Evolutionary conservation across 2,797 vertebrate species (phyloP).

Genomic region (Pantherophis alleghaniensis): DNA sequence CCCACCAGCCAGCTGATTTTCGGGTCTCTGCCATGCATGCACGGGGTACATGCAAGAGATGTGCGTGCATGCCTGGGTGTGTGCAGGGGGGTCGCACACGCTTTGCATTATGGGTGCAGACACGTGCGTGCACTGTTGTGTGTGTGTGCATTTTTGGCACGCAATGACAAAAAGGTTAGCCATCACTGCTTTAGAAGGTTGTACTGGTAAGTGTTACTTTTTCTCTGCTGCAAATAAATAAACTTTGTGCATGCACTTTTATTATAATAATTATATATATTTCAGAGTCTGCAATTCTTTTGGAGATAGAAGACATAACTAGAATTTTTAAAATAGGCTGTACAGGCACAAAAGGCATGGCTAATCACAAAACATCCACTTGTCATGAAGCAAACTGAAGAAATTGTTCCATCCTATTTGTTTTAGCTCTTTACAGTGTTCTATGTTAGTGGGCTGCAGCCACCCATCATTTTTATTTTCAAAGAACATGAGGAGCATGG

Average conservation of each 20-base stretch:
- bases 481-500: not conserved
- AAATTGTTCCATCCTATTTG: not conserved
- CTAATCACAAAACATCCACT: not conserved
- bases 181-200: not conserved
- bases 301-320: not conserved
- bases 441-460: not conserved
- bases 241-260: not conserved
- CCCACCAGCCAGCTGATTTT: too few species aligned
- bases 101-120: too few species aligned
- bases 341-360: not conserved
- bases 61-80: too few species aligned
- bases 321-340: not conserved
- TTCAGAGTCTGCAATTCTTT: not conserved
- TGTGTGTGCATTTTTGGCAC: too few species aligned
- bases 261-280: too few species aligned
- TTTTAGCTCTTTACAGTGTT: not conserved
- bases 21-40: too few species aligned
- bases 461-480: not conserved
- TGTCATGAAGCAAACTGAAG: not conserved
- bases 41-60: too few species aligned
- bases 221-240: not conserved
- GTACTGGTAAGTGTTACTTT: not conserved
- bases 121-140: too few species aligned
- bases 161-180: too few species aligned
- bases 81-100: too few species aligned